Evolutionary conservation across 2,113 vertebrate species (phyloP).

Genomic region (Hippocampus barbouri): DNA sequence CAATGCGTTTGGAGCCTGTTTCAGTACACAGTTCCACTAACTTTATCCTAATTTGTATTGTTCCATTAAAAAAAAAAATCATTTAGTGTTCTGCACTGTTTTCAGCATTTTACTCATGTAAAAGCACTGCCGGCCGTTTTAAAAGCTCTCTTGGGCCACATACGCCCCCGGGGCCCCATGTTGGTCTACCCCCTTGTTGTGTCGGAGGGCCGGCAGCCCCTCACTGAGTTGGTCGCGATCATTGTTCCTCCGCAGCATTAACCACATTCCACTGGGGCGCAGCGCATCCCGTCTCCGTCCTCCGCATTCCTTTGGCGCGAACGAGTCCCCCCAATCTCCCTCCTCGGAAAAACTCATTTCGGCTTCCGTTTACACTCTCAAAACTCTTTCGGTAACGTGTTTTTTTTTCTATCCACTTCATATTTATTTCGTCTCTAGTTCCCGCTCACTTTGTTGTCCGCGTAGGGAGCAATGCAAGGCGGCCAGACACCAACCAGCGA

Average conservation of each 20-base stretch:
- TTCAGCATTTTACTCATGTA: too few species aligned
- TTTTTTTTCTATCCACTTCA: too few species aligned
- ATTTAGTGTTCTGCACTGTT: too few species aligned
- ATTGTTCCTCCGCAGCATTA: constrained; percentile 84
- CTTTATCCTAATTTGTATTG: too few species aligned
- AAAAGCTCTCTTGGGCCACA: neutral
- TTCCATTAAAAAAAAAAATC: too few species aligned
- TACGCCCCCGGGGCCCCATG: neutral
- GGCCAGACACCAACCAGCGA: constrained; percentile 48
- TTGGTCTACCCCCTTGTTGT: constrained; percentile 21
- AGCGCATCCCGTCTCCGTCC: constrained; percentile 82
- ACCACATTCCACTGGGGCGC: constrained; percentile 88
- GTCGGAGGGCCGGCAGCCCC: constrained; percentile 68
- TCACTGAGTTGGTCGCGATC: constrained; percentile 78
- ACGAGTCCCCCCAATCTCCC: constrained; percentile 69
- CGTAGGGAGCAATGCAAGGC: neutral
- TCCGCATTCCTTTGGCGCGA: constrained; percentile 83
- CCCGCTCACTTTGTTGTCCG: constrained; percentile 10
- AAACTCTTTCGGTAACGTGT: constrained; percentile 1
- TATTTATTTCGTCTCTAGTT: neutral
- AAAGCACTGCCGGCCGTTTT: neutral
- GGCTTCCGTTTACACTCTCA: neutral
- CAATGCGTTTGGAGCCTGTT: too few species aligned
- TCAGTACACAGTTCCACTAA: too few species aligned
- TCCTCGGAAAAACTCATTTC: constrained; percentile 13